These are phyloP conservation scores for Drosophila trapezifrons DNA, from an alignment of 1,140 invertebrate species.

Conservation along the genomic window DNA sequence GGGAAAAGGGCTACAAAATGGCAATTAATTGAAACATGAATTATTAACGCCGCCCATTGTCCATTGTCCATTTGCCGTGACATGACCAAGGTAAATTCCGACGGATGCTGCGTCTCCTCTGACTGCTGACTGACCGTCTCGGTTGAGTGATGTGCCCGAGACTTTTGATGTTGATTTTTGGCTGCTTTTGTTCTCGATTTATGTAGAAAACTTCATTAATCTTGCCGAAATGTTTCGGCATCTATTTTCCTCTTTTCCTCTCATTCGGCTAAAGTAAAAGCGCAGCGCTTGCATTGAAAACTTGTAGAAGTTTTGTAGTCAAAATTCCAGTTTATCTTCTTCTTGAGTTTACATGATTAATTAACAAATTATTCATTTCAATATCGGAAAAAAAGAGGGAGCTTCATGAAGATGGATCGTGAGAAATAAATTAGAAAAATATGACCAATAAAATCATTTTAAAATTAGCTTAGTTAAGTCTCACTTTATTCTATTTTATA, in stretches of 20 bases:
- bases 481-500: too few relatives aligned
- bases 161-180: conserved; percentile 60
- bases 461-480: too few relatives aligned
- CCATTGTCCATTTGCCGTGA: conserved; percentile 65
- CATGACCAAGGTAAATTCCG: conserved; percentile 74
- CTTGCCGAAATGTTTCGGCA: conserved; percentile 61
- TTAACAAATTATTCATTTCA: conserved; percentile 76
- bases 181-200: conserved; percentile 69
- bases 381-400: background rate
- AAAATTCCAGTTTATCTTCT: conserved; percentile 54
- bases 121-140: conserved; percentile 25
- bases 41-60: conserved; percentile 80
- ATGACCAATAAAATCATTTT: background rate
- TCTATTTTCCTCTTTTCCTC: conserved; percentile 12
- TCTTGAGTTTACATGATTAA: conserved; percentile 68
- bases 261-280: conserved; percentile 41
- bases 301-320: conserved; percentile 40
- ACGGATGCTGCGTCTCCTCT: conserved; percentile 58
- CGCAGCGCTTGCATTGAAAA: conserved; percentile 43
- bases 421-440: conserved; percentile 56
- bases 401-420: conserved; percentile 41
- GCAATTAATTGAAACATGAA: conserved; percentile 84
- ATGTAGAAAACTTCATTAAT: conserved; percentile 71
- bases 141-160: conserved; percentile 40
- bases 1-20: conserved; percentile 73